Conservation (phyloP, 2,113 vertebrate species). For the Plecturocebus donacophilus region DNA sequence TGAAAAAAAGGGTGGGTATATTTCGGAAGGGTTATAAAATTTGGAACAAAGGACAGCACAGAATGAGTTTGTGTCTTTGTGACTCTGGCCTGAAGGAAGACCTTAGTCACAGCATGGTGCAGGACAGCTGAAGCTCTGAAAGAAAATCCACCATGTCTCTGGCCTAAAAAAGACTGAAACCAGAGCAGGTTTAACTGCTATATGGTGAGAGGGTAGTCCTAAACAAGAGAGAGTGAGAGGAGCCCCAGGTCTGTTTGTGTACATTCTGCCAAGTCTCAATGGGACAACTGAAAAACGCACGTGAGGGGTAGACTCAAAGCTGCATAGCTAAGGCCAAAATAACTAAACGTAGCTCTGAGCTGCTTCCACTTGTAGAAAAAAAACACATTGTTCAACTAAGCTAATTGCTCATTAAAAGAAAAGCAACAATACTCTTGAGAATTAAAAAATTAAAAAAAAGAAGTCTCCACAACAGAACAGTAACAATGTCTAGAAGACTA, state of each 20-base stretch:
- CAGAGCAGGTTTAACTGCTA: too few relatives aligned
- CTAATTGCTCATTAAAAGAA: not conserved
- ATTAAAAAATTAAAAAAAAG: not conserved
- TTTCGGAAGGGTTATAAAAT: not conserved
- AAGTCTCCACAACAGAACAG: not conserved
- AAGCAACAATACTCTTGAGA: not conserved
- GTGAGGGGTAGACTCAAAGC: not conserved
- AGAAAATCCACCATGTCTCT: not conserved
- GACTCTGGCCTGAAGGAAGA: not conserved
- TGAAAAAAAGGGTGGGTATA: not conserved
- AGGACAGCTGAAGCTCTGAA: not conserved
- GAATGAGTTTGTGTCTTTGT: not conserved
- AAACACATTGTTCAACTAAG: not conserved
- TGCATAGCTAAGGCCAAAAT: not conserved
- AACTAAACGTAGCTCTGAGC: not conserved
- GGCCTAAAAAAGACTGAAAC: not conserved
- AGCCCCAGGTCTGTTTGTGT: fast-evolving
- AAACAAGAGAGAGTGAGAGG: not conserved
- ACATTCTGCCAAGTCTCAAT: not conserved
- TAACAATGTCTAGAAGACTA: not conserved
- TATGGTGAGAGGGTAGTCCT: fast-evolving
- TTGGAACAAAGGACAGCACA: not conserved
- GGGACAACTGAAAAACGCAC: not conserved
- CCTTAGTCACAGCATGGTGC: fast-evolving
- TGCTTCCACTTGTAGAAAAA: not conserved